These are phyloP conservation scores for Picathartes gymnocephalus DNA, from an alignment of 2,113 vertebrate species.

Conservation along the genomic window DNA sequence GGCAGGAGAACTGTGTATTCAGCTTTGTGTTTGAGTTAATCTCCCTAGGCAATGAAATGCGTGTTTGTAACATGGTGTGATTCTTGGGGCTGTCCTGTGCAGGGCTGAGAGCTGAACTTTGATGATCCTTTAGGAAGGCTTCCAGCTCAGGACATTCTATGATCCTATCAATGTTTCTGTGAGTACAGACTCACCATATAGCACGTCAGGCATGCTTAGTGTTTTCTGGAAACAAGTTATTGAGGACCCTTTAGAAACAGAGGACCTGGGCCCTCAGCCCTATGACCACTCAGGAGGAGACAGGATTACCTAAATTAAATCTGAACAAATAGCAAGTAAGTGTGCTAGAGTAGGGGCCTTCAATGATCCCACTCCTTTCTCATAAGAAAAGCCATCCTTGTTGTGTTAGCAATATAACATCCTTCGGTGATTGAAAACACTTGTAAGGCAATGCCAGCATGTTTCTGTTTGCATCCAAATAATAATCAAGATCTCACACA, in stretches of 20 bases:
- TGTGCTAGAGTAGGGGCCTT: background rate
- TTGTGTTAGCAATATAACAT: background rate
- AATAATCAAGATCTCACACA: conserved; percentile 58
- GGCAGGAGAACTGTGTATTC: background rate
- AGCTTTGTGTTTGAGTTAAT: background rate
- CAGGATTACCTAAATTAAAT: background rate
- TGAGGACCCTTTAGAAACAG: background rate
- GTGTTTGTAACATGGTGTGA: background rate
- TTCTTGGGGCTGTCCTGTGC: background rate
- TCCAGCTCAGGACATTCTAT: background rate
- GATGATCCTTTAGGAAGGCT: background rate
- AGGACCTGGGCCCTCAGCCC: background rate
- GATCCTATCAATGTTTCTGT: background rate
- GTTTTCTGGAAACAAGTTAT: background rate
- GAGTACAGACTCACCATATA: background rate
- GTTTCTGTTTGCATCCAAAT: conserved; percentile 54
- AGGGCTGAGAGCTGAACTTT: background rate
- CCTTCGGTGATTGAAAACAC: conserved; percentile 33
- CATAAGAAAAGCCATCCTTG: background rate
- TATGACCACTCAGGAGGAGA: background rate
- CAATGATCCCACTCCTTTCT: background rate
- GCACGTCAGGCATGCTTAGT: accelerated
- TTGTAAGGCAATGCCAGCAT: background rate
- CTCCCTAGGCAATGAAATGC: background rate
- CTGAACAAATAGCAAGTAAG: background rate